phyloP scores from a whole-genome alignment of 92 coral and sea anemone species.

The Actinernus sp. region DNA sequence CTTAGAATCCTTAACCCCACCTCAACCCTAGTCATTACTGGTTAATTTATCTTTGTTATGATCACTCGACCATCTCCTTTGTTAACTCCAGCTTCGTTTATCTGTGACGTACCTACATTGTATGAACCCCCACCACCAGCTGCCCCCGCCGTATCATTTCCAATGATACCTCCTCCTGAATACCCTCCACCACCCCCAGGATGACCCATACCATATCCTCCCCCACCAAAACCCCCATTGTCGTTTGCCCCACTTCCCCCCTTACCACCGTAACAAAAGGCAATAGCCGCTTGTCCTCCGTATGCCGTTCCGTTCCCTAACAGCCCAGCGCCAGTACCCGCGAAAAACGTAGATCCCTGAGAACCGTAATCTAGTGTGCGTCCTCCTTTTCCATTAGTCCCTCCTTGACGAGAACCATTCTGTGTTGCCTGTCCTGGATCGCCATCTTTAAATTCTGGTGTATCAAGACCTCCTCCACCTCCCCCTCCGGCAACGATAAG shows the following conservation, averaged over 20 bases:
- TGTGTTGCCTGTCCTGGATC: constrained; percentile 77
- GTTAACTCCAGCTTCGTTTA: constrained; percentile 72
- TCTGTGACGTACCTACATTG: constrained; percentile 76
- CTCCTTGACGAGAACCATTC: constrained; percentile 74
- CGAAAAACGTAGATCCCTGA: background rate
- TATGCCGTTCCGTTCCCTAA: constrained; percentile 41
- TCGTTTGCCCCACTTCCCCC: constrained; percentile 51
- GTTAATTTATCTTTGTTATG: constrained; percentile 43
- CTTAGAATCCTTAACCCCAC: background rate
- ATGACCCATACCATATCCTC: constrained; percentile 79
- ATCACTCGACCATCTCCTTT: constrained; percentile 72
- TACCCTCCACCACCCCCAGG: constrained; percentile 99
- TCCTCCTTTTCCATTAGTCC: constrained; percentile 67
- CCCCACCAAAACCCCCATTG: constrained; percentile 96
- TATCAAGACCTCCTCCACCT: constrained; percentile 68
- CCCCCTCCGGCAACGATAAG: constrained; percentile 85
- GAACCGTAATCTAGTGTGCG: background rate
- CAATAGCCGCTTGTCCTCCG: constrained; percentile 1
- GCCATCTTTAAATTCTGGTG: constrained; percentile 44
- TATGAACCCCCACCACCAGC: constrained; percentile 97
- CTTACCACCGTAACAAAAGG: constrained; percentile 61
- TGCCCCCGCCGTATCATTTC: constrained; percentile 65
- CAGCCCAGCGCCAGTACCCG: constrained; percentile 72
- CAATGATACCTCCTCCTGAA: constrained; percentile 92
- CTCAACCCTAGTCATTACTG: background rate